Conservation (phyloP, 2,797 vertebrate species). For the Sphenopsis melanotis region DNA sequence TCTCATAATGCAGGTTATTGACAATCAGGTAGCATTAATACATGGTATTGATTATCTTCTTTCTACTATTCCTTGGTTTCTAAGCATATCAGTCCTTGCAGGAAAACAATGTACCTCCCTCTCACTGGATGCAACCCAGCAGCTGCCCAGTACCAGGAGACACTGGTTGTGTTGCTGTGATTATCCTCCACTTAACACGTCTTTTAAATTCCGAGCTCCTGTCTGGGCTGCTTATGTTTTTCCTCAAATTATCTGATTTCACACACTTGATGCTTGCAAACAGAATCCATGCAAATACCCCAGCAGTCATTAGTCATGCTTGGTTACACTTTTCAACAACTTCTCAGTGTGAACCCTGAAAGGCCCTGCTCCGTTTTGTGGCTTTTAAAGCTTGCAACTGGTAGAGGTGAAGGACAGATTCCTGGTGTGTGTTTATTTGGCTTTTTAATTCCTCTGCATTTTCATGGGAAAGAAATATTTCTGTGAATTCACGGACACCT, state of each 20-base stretch:
- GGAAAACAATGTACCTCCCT: background rate
- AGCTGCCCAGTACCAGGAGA: background rate
- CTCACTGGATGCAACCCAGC: background rate
- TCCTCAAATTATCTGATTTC: conserved; percentile 17
- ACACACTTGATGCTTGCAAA: conserved; percentile 5
- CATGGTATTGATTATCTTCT: background rate
- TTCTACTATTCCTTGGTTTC: background rate
- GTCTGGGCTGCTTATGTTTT: background rate
- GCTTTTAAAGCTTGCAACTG: conserved; percentile 4
- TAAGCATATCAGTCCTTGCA: background rate
- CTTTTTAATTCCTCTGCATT: background rate
- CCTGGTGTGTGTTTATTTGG: background rate
- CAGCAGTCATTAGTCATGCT: conserved; percentile 22
- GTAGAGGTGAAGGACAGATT: background rate
- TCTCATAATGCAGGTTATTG: background rate
- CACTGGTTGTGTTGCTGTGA: background rate
- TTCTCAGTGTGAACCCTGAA: background rate
- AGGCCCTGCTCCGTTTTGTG: background rate
- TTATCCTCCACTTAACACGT: background rate
- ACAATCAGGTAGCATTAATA: background rate
- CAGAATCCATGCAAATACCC: conserved; percentile 33
- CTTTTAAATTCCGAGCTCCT: background rate
- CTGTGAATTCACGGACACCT: background rate
- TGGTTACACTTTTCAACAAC: conserved; percentile 51
- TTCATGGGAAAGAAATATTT: conserved; percentile 7